Conservation (phyloP, 1,140 invertebrate genomes). For the Vollenhovia emeryi region DNA sequence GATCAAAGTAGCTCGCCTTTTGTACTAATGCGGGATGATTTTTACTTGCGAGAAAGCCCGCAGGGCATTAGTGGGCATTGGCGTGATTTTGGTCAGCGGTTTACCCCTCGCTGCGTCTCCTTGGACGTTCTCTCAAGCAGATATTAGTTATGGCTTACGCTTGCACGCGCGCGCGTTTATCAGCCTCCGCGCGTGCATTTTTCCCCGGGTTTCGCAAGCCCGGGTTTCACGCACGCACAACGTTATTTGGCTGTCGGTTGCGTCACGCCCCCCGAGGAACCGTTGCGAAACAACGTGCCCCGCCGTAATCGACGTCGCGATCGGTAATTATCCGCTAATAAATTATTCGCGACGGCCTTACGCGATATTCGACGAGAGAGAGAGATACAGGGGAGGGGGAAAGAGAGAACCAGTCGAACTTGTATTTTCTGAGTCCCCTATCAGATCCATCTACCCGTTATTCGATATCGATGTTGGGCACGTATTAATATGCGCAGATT, state of each 20-base stretch:
- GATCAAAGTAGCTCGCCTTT: too few relatives aligned
- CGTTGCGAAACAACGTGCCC: constrained; percentile 47
- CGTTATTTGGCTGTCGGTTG: constrained; percentile 48
- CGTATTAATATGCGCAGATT: constrained; percentile 45
- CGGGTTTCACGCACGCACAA: background rate
- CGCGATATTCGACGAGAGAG: constrained; percentile 42
- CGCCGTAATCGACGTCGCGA: constrained; percentile 57
- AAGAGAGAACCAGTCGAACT: constrained; percentile 45
- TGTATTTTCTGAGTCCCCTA: constrained; percentile 37
- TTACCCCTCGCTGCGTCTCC: too few relatives aligned
- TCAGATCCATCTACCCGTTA: constrained; percentile 48
- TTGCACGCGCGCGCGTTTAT: background rate
- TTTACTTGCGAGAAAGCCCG: too few relatives aligned
- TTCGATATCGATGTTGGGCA: constrained; percentile 39
- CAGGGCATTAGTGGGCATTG: too few relatives aligned
- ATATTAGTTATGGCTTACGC: constrained; percentile 15
- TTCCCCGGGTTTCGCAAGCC: constrained; percentile 30
- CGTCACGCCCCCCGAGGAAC: constrained; percentile 43
- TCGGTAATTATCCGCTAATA: constrained; percentile 65
- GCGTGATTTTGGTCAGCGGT: too few relatives aligned
- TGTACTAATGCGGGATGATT: too few relatives aligned
- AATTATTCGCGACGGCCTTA: constrained; percentile 42
- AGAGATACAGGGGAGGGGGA: background rate
- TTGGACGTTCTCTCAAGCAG: background rate
- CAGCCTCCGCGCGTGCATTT: background rate